phyloP scores from a whole-genome alignment of 2,113 vertebrate species.

The Mirounga angustirostris region DNA sequence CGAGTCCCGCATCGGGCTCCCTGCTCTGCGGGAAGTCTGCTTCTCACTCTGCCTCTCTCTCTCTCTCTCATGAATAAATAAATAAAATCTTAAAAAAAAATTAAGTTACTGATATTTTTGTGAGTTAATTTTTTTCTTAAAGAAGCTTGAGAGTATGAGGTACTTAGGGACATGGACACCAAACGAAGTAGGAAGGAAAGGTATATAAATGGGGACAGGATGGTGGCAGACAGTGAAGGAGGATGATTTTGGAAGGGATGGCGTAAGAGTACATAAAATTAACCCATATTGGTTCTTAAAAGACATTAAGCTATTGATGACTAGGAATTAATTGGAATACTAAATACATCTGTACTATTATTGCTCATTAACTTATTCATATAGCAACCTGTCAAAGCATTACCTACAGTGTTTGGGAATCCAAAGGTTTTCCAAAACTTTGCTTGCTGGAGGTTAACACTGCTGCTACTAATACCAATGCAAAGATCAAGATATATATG shows the following conservation, averaged over 20 bases:
- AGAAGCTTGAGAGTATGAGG: neutral
- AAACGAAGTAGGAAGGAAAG: neutral
- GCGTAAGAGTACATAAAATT: neutral
- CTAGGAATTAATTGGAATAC: neutral
- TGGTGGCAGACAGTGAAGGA: neutral
- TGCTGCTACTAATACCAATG: neutral
- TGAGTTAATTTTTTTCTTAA: neutral
- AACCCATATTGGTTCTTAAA: neutral
- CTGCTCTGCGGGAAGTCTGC: too few species aligned
- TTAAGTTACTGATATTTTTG: neutral
- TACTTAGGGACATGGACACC: neutral
- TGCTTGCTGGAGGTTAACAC: neutral
- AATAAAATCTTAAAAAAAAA: neutral
- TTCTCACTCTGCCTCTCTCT: too few species aligned
- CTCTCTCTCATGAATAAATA: too few species aligned
- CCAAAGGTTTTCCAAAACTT: neutral
- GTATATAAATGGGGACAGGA: neutral
- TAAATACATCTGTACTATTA: neutral
- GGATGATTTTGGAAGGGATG: neutral
- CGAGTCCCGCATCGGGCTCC: too few species aligned
- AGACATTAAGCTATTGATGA: neutral
- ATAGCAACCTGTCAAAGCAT: neutral
- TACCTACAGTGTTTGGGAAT: neutral
- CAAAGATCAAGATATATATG: neutral
- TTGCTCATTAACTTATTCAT: neutral